A percentile compares a stretch with the other conserved stretches of the same genome.
phyloP scores from a whole-genome alignment of 2,888 invertebrate genomes.

The Phyllotreta striolata region DNA sequence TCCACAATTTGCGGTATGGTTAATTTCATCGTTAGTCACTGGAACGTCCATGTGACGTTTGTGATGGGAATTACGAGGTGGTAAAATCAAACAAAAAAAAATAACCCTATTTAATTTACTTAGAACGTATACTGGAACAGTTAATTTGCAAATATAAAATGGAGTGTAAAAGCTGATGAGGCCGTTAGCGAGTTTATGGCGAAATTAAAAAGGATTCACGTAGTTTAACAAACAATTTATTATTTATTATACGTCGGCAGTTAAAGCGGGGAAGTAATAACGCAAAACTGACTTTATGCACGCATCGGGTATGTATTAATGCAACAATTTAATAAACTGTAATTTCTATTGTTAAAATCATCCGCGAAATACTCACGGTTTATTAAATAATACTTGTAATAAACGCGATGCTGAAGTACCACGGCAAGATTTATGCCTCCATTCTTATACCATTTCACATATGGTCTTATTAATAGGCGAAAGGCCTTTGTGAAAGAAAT shows the following conservation, averaged over 20 bases:
- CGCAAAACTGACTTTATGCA: neutral
- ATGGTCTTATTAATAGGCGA: slow-evolving; percentile 2
- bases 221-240: neutral
- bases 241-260: slow-evolving; percentile 11
- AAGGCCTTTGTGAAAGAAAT: slow-evolving; percentile 12
- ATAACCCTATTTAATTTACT: too few relatives aligned
- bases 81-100: too few relatives aligned
- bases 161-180: too few relatives aligned
- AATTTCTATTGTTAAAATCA: slow-evolving; percentile 13
- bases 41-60: too few relatives aligned
- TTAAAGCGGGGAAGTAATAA: slow-evolving; percentile 14
- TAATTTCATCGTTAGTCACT: too few relatives aligned
- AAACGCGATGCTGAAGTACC: neutral
- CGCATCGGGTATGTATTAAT: neutral
- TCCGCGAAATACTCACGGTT: slow-evolving; percentile 10
- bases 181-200: too few relatives aligned
- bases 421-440: neutral
- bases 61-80: too few relatives aligned
- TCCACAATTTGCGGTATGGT: neutral
- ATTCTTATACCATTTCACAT: slow-evolving; percentile 17
- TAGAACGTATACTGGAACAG: too few relatives aligned
- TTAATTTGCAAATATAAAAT: too few relatives aligned
- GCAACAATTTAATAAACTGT: slow-evolving; percentile 12
- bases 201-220: too few relatives aligned
- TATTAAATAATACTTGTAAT: slow-evolving; percentile 17